Evolutionary conservation across 2,113 vertebrate genomes (phyloP).

Genomic region (Microtus oregoni): DNA sequence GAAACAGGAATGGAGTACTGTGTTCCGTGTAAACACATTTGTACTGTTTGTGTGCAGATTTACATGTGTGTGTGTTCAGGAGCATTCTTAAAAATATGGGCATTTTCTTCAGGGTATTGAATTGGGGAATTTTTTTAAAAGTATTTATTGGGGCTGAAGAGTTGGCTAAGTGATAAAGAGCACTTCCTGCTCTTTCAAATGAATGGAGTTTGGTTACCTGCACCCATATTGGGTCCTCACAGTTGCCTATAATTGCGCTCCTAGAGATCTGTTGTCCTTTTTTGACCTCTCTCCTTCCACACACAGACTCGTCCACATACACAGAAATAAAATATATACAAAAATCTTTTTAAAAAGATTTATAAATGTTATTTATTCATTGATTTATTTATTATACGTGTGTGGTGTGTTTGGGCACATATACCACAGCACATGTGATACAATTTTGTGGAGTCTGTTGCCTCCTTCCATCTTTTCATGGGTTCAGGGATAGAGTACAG

Average conservation of each 20-base stretch:
- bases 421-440: not conserved
- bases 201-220: too few relatives aligned
- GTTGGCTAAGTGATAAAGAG: not conserved
- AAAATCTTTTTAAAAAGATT: not conserved
- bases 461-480: not conserved
- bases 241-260: not conserved
- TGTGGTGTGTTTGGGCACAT: not conserved
- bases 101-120: not conserved
- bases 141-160: not conserved
- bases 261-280: not conserved
- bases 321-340: not conserved
- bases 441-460: not conserved
- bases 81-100: not conserved
- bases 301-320: not conserved
- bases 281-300: not conserved
- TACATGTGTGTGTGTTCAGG: conserved; percentile 10
- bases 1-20: not conserved
- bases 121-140: not conserved
- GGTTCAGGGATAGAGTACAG: not conserved
- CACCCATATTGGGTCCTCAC: too few relatives aligned
- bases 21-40: conserved; percentile 2
- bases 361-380: not conserved
- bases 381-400: not conserved
- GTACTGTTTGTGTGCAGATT: not conserved
- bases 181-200: not conserved